Evolutionary conservation across 53 echinoderm and acorn worm species (phyloP).

Genomic region (Mesocentrotus franciscanus): DNA sequence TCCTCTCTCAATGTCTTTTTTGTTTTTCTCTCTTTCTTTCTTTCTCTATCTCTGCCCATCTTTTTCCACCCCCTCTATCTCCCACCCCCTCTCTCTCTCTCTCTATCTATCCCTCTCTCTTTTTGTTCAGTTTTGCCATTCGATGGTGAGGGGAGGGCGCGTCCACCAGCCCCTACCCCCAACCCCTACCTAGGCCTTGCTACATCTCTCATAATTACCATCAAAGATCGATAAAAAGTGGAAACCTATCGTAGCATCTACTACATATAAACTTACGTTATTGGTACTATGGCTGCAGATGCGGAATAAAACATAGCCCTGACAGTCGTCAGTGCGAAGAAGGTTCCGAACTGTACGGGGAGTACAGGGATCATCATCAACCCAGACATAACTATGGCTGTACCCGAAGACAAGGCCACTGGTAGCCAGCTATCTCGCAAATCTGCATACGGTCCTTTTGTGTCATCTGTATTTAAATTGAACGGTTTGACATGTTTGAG

Average conservation of each 20-base stretch:
- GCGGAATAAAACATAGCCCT: conserved; percentile 19
- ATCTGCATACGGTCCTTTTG: neutral
- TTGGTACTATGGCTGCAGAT: conserved; percentile 33
- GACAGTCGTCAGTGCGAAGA: neutral
- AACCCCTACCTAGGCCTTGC: too few species aligned
- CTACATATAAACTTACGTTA: conserved; percentile 10
- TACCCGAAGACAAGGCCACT: neutral
- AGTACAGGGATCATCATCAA: conserved; percentile 14
- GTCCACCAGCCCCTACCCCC: too few species aligned
- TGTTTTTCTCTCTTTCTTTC: neutral
- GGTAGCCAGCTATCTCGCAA: conserved; percentile 31
- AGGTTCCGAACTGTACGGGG: conserved; percentile 27
- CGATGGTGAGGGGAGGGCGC: too few species aligned
- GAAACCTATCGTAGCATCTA: too few species aligned
- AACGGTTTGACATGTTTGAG: neutral
- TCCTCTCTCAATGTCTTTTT: too few species aligned
- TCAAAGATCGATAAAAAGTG: too few species aligned
- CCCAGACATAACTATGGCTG: neutral
- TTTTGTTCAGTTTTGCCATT: too few species aligned
- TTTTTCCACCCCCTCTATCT: neutral
- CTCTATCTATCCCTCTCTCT: neutral
- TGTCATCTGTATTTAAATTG: neutral
- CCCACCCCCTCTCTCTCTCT: neutral
- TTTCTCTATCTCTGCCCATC: neutral
- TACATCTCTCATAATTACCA: too few species aligned